Evolutionary conservation across 1,140 invertebrate species (phyloP), one percentile per base, ranked within the genome.

Genomic region (Trialeurodes vaporariorum): DNA sequence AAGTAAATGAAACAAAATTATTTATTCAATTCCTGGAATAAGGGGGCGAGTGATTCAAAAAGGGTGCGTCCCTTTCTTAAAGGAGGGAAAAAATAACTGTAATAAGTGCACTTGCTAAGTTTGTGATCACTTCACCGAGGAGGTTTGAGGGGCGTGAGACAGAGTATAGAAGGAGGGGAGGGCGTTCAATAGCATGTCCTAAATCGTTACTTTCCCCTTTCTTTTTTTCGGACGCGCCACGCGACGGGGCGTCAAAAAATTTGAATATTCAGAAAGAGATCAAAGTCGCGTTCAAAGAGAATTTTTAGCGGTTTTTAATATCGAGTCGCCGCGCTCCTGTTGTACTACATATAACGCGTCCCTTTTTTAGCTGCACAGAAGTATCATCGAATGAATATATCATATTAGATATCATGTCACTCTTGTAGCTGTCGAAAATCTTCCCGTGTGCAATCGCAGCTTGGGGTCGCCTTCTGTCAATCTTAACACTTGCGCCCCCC

Each of bases 351-450:
- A 5, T 49, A 9, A 49, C 34, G 34, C 34, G 34, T 17, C n/a
- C n/a, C n/a, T n/a, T n/a, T n/a, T n/a, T n/a, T n/a, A n/a, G n/a
- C n/a, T n/a, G n/a, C n/a, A n/a, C n/a, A n/a, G n/a, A n/a, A n/a
- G n/a, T n/a, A n/a, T n/a, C n/a, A n/a, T n/a, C n/a, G 34, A 49
- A 49, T 49, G 34, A 49, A 49, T 49, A n/a, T n/a, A 49, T 49
- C 17, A 49, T 49, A 49, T 49, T 49, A 49, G 34, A 49, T 49
- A 49, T 49, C 34, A 17, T 17, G 34, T n/a, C n/a, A n/a, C n/a
- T n/a, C n/a, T n/a, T n/a, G n/a, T n/a, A n/a, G 17, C 34, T 49
- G 34, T 49, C 34, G 17, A n/a, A n/a, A n/a, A n/a, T n/a, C n/a
- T n/a, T n/a, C n/a, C n/a, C n/a, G n/a, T n/a, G n/a, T n/a, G n/a